Evolutionary conservation across 2,113 vertebrate genomes (phyloP).

Genomic region (Speoplatyrhinus poulsoni): DNA sequence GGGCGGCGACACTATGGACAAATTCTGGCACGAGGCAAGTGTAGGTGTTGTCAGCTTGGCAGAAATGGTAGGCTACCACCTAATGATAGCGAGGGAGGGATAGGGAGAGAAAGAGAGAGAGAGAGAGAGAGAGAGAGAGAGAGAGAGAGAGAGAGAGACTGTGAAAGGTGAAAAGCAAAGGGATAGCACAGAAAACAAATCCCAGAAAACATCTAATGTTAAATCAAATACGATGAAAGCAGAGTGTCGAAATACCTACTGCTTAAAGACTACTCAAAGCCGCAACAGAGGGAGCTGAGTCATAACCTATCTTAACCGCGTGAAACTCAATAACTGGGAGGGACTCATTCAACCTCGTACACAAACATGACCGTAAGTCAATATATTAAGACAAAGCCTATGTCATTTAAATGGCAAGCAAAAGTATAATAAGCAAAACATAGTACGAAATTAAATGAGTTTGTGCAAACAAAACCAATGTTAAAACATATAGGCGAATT

Average conservation of each 20-base stretch:
- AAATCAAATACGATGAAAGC: too few relatives aligned
- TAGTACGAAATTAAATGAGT: not conserved
- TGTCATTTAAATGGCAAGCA: constrained; percentile 3
- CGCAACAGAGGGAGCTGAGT: constrained; percentile 18
- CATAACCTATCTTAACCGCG: constrained; percentile 14
- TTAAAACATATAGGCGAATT: not conserved
- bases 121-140: not conserved
- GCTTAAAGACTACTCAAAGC: not conserved
- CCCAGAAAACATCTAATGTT: constrained; percentile 23
- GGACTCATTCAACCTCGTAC: constrained; percentile 1
- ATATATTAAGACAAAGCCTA: constrained; percentile 7
- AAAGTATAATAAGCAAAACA: not conserved
- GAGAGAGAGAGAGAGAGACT: constrained; percentile 1
- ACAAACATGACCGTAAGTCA: not conserved
- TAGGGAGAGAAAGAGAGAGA: not conserved
- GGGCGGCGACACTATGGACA: constrained; percentile 91
- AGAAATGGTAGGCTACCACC: constrained; percentile 98
- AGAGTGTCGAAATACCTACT: not conserved
- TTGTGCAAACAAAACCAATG: not conserved
- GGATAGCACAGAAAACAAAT: constrained; percentile 2
- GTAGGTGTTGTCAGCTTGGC: constrained; percentile 97
- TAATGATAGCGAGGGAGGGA: constrained; percentile 48
- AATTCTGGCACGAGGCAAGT: constrained; percentile 97
- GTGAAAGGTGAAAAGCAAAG: not conserved
- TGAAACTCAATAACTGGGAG: not conserved